phyloP scores from a whole-genome alignment of 2,888 invertebrate genomes.

The Hyalella azteca region DNA sequence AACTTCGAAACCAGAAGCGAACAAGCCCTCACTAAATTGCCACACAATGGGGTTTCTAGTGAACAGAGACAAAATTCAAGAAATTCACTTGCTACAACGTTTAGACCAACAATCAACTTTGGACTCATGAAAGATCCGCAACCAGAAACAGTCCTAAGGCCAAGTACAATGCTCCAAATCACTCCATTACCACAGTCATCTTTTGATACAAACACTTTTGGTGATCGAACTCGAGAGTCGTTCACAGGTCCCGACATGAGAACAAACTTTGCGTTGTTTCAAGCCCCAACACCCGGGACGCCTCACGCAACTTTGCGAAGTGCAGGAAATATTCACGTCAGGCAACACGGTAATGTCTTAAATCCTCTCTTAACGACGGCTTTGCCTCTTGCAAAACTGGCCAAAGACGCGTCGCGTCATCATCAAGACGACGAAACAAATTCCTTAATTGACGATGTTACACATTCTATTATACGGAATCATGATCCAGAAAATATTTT shows the following conservation, averaged over 20 bases:
- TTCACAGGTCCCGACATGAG: not conserved
- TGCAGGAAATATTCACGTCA: not conserved
- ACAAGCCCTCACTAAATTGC: too few relatives aligned
- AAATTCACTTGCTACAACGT: not conserved
- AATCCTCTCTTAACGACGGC: not conserved
- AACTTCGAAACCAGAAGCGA: too few relatives aligned
- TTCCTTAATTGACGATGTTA: too few relatives aligned
- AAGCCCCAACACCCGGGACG: not conserved
- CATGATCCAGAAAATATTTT: too few relatives aligned
- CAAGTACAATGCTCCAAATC: slow-evolving; percentile 8
- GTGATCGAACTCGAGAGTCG: not conserved
- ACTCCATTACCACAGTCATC: not conserved
- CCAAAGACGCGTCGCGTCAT: not conserved
- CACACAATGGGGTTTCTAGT: too few relatives aligned
- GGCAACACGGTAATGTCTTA: not conserved
- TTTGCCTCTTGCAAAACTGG: not conserved
- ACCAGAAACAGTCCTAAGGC: not conserved
- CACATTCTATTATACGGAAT: too few relatives aligned
- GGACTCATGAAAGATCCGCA: not conserved
- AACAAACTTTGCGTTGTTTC: not conserved
- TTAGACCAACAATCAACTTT: not conserved
- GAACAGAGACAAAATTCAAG: too few relatives aligned
- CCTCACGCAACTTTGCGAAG: not conserved
- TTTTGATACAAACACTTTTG: not conserved
- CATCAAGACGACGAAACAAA: not conserved